Percentiles rank a stretch among this genome's conserved stretches.
Conservation (phyloP, 2,888 invertebrate species). For the Conus canariensis region DNA sequence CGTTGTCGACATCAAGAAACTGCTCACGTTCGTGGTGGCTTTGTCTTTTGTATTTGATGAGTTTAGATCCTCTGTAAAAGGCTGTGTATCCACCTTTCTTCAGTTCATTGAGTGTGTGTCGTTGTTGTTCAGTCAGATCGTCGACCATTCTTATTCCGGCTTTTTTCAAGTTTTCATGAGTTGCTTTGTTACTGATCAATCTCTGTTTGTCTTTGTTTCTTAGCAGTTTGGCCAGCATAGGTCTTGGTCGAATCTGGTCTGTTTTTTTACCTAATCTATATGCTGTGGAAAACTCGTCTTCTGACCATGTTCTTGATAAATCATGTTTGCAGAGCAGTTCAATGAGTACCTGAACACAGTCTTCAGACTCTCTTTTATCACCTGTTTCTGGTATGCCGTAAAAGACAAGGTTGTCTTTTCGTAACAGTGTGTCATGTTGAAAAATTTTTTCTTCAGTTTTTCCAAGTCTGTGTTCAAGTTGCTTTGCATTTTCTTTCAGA, state of each 20-base stretch:
- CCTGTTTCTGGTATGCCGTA: background rate
- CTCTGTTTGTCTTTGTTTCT: no score
- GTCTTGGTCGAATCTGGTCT: background rate
- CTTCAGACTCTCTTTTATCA: background rate
- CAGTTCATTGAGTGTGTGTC: no score
- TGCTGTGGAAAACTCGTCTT: background rate
- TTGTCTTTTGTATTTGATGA: no score
- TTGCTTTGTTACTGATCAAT: no score
- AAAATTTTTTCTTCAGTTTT: background rate
- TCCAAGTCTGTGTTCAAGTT: background rate
- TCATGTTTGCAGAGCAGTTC: background rate
- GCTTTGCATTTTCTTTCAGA: background rate
- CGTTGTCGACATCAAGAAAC: no score
- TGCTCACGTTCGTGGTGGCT: no score
- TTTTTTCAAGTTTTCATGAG: no score
- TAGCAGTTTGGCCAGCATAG: no score
- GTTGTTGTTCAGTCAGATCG: no score
- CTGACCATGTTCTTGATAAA: background rate
- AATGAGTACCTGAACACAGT: background rate
- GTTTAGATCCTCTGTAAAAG: no score
- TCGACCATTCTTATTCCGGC: no score
- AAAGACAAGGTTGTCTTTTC: background rate
- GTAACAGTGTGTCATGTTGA: background rate
- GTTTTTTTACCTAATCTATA: background rate
- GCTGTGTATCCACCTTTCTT: no score